Evolutionary conservation across 2,113 vertebrate species (phyloP).

Genomic region (Brachyhypopomus gauderio): DNA sequence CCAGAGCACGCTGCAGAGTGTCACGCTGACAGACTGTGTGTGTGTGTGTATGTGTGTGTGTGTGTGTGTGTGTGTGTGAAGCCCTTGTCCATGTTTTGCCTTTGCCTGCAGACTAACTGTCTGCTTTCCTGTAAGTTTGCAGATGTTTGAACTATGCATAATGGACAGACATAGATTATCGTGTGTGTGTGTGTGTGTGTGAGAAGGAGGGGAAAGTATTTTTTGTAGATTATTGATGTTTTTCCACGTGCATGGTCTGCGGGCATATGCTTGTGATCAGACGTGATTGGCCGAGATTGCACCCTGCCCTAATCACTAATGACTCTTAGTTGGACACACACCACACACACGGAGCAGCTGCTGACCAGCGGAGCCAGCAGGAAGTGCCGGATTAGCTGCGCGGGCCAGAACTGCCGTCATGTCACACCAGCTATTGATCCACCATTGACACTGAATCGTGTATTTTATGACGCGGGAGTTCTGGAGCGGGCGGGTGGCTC

Average conservation of each 20-base stretch:
- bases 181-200: neutral
- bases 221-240: neutral
- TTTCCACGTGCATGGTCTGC: too few relatives aligned
- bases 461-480: conserved; percentile 50
- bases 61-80: conserved; percentile 4
- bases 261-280: too few relatives aligned
- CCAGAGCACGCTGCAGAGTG: conserved; percentile 70
- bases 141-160: neutral
- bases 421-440: conserved; percentile 32
- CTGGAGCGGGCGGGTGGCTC: too few relatives aligned
- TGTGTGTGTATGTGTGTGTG: conserved; percentile 43
- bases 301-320: neutral
- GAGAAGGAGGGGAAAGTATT: neutral
- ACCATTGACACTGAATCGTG: conserved; percentile 59
- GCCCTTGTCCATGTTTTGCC: conserved; percentile 3
- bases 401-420: conserved; percentile 61
- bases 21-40: conserved; percentile 70
- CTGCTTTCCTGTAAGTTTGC: conserved; percentile 54
- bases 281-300: neutral
- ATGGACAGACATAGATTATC: conserved; percentile 2
- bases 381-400: conserved; percentile 77
- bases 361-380: conserved; percentile 63
- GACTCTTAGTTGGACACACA: conserved; percentile 4
- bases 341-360: conserved; percentile 65
- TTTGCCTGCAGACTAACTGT: conserved; percentile 57